phyloP scores from a whole-genome alignment of 2,113 vertebrate genomes.

The Megaleporinus macrocephalus region DNA sequence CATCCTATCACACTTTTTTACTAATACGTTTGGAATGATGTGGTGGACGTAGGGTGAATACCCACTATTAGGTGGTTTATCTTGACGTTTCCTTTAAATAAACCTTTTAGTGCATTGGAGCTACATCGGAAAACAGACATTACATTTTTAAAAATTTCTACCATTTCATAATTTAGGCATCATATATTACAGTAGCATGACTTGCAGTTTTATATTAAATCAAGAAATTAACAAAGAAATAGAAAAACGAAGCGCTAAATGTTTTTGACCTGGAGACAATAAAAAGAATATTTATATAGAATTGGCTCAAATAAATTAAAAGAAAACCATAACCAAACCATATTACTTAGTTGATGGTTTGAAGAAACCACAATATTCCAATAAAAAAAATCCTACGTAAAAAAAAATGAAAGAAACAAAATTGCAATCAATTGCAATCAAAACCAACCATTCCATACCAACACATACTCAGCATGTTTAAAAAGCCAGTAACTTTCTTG shows the following conservation, averaged over 20 bases:
- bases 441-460: constrained; percentile 30
- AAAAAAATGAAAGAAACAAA: constrained; percentile 50
- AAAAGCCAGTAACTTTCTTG: constrained; percentile 35
- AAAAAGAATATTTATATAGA: constrained; percentile 67
- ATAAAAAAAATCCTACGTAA: constrained; percentile 32
- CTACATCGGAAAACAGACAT: constrained; percentile 80
- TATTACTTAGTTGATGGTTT: constrained; percentile 64
- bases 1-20: background rate
- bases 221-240: constrained; percentile 60
- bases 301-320: constrained; percentile 85
- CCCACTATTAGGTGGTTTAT: constrained; percentile 62
- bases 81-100: constrained; percentile 61
- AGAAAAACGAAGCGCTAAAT: constrained; percentile 68
- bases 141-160: constrained; percentile 69
- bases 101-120: constrained; percentile 81
- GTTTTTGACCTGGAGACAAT: constrained; percentile 63
- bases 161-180: constrained; percentile 79
- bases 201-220: constrained; percentile 79
- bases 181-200: constrained; percentile 82
- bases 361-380: constrained; percentile 55
- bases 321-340: constrained; percentile 64
- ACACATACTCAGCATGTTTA: constrained; percentile 28
- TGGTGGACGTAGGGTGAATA: background rate
- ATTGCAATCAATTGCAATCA: constrained; percentile 32
- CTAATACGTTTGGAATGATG: constrained; percentile 34